Evolutionary conservation across 2,888 invertebrate species (phyloP).

Genomic region (Leucophenga montana): DNA sequence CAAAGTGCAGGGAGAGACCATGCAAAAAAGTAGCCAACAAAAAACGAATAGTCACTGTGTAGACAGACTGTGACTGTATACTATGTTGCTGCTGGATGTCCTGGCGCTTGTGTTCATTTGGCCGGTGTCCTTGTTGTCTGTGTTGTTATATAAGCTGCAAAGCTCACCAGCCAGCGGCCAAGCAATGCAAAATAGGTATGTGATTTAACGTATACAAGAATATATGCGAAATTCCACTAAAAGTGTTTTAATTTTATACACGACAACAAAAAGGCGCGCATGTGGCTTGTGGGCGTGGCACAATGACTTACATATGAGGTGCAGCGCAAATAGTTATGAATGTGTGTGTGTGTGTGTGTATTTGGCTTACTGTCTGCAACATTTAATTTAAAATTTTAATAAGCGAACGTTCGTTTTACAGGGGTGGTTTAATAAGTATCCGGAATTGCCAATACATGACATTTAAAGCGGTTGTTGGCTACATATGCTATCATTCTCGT

Average conservation of each 20-base stretch:
- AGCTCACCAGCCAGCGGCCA: not conserved
- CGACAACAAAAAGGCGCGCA: conserved; percentile 5
- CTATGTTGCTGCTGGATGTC: conserved; percentile 9
- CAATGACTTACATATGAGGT: not conserved
- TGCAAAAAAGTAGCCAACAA: not conserved
- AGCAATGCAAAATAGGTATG: not conserved
- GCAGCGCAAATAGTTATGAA: not conserved
- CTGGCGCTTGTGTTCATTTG: not conserved
- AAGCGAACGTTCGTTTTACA: not conserved
- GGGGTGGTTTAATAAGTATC: too few relatives aligned
- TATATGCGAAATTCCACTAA: conserved; percentile 20
- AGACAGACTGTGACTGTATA: not conserved
- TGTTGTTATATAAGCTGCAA: too few relatives aligned
- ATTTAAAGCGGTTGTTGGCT: too few relatives aligned
- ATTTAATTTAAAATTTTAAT: conserved; percentile 26
- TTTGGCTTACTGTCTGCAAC: not conserved
- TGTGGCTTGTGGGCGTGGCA: too few relatives aligned
- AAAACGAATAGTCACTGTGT: not conserved
- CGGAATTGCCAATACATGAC: too few relatives aligned
- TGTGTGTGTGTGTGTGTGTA: not conserved
- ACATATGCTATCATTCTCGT: too few relatives aligned
- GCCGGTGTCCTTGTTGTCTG: too few relatives aligned
- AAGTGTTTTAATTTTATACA: conserved; percentile 22
- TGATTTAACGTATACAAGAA: too few relatives aligned
- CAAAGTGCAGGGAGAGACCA: not conserved